A percentile compares a stretch with the other conserved stretches of the same genome.
Conservation (phyloP, 2,888 invertebrate species). For the Chymomyza caudatula region DNA sequence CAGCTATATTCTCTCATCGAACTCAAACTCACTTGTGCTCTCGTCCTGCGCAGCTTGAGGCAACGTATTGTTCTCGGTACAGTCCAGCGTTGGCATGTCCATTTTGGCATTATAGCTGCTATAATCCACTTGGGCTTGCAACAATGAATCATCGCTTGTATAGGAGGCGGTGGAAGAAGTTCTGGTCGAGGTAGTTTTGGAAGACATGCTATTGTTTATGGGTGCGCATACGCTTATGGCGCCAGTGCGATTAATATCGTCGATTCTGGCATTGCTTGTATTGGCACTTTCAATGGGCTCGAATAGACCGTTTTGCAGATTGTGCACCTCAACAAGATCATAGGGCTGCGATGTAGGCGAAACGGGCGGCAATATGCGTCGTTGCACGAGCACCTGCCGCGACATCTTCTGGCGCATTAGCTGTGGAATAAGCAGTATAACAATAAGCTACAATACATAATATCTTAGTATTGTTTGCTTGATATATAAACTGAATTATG, state of each 20-base stretch:
- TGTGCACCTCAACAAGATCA: constrained; percentile 63
- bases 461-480: too few species aligned
- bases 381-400: constrained; percentile 85
- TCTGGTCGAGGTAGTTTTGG: constrained; percentile 16
- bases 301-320: constrained; percentile 62
- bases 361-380: constrained; percentile 81
- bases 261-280: constrained; percentile 13
- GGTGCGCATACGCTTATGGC: background rate
- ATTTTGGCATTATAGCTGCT: background rate
- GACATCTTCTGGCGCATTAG: constrained; percentile 72
- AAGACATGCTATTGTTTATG: background rate
- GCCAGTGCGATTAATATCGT: background rate
- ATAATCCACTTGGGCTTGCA: background rate
- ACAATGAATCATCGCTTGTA: background rate
- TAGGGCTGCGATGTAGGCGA: constrained; percentile 49
- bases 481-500: too few species aligned
- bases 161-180: background rate
- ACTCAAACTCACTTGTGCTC: constrained; percentile 64
- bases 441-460: too few species aligned
- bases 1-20: too few species aligned
- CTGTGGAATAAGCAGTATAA: constrained; percentile 45
- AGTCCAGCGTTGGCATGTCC: constrained; percentile 53
- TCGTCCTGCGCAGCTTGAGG: constrained; percentile 65
- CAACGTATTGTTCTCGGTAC: constrained; percentile 21
- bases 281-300: constrained; percentile 46